Conservation (phyloP, 2,113 vertebrate genomes). For the Xiphophorus maculatus region DNA sequence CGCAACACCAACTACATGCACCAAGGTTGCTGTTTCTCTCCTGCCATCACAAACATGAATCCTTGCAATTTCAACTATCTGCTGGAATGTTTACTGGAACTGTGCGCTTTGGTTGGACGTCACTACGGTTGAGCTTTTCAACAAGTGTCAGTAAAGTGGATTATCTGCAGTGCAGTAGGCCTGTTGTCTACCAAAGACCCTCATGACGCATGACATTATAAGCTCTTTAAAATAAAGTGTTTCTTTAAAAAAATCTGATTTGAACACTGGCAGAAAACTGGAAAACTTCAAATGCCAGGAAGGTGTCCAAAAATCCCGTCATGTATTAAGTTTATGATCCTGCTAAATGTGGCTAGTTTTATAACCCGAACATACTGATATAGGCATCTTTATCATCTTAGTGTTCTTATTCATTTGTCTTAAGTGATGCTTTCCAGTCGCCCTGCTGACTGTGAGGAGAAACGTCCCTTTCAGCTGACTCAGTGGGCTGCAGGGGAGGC, state of each 20-base stretch:
- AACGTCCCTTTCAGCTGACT: slow-evolving; percentile 52
- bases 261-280: background rate
- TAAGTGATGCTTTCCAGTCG: slow-evolving; percentile 5
- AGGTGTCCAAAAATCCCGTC: background rate
- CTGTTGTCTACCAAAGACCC: too few species aligned
- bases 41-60: background rate
- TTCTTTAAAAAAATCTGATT: background rate
- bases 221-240: background rate
- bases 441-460: slow-evolving; percentile 24
- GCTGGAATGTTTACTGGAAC: too few species aligned
- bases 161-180: background rate
- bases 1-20: background rate
- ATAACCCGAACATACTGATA: background rate
- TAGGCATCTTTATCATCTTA: background rate
- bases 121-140: background rate
- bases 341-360: background rate
- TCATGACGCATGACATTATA: background rate
- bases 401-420: slow-evolving; percentile 18
- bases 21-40: background rate
- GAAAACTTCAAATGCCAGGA: background rate
- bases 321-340: background rate
- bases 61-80: too few species aligned
- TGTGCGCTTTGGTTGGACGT: background rate
- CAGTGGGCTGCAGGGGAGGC: slow-evolving; percentile 22
- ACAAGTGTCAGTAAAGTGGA: background rate